A percentile compares a stretch with the other conserved stretches of the same genome.
These are phyloP conservation scores for Gallinago solitaria DNA, from an alignment of 2,797 vertebrate species.

Conservation along the genomic window DNA sequence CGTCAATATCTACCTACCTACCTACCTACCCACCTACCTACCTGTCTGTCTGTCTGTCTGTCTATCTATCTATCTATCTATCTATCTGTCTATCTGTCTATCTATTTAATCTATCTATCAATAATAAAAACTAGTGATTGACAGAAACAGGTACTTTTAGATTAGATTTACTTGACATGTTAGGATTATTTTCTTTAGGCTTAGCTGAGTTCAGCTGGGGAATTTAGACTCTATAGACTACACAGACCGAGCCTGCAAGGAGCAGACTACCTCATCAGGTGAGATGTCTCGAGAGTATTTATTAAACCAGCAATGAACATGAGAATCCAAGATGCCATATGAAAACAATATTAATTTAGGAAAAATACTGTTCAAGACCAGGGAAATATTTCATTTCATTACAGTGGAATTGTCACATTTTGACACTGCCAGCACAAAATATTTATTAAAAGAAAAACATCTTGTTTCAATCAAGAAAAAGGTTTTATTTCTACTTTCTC, in stretches of 20 bases:
- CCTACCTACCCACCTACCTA: no score
- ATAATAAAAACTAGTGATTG: not conserved
- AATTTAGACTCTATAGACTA: not conserved
- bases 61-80: not conserved
- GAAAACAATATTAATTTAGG: not conserved
- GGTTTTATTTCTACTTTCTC: constrained; percentile 8
- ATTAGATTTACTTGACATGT: not conserved
- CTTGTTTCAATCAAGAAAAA: constrained; percentile 25
- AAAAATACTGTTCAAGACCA: not conserved
- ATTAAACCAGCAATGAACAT: not conserved
- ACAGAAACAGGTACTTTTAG: not conserved
- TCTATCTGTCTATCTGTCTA: not conserved
- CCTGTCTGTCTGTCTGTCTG: not conserved
- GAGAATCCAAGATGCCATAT: not conserved
- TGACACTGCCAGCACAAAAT: constrained; percentile 7
- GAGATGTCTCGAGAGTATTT: not conserved
- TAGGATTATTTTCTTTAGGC: not conserved
- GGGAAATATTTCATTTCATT: constrained; percentile 39
- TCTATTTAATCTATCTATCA: not conserved
- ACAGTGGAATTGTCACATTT: constrained; percentile 12
- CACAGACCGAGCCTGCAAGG: not conserved
- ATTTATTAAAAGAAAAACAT: constrained; percentile 5
- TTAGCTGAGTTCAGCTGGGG: not conserved
- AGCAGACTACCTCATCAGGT: not conserved
- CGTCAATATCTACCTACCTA: not conserved